A percentile compares a stretch with the other conserved stretches of the same genome.
phyloP scores from a whole-genome alignment of 2,113 vertebrate species.

The Piprites chloris region DNA sequence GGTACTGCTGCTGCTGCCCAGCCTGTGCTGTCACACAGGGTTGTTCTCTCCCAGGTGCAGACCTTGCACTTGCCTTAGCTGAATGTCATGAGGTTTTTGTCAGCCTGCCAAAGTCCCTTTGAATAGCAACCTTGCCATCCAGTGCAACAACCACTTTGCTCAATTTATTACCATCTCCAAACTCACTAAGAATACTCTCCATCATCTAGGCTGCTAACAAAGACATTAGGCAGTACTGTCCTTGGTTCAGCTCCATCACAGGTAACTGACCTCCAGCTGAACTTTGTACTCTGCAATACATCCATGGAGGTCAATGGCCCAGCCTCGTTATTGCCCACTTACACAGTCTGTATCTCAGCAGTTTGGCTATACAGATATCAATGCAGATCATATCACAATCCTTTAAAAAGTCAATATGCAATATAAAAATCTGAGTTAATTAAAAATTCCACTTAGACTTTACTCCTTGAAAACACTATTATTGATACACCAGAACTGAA shows the following conservation, averaged over 20 bases:
- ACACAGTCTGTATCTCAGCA: accelerated
- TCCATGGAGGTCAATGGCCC: accelerated
- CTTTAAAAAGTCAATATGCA: neutral
- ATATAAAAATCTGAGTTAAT: neutral
- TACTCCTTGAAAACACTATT: neutral
- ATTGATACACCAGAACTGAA: neutral
- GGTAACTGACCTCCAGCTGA: neutral
- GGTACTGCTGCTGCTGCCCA: neutral
- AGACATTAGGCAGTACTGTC: neutral
- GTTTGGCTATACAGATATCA: neutral
- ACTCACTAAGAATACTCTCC: neutral
- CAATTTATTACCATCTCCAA: neutral
- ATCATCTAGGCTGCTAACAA: neutral
- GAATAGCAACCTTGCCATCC: neutral
- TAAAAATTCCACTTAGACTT: neutral
- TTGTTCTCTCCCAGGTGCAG: neutral
- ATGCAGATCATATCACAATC: neutral
- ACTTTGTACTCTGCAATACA: neutral
- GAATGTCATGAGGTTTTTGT: neutral
- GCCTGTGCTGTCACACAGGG: neutral
- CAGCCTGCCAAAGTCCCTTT: neutral
- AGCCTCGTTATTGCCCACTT: neutral
- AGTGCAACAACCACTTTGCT: neutral
- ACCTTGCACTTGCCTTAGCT: neutral
- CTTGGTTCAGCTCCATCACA: neutral